Base-by-base conservation (phyloP, 2,888 invertebrate species). In the Allygus modestus region DNA sequence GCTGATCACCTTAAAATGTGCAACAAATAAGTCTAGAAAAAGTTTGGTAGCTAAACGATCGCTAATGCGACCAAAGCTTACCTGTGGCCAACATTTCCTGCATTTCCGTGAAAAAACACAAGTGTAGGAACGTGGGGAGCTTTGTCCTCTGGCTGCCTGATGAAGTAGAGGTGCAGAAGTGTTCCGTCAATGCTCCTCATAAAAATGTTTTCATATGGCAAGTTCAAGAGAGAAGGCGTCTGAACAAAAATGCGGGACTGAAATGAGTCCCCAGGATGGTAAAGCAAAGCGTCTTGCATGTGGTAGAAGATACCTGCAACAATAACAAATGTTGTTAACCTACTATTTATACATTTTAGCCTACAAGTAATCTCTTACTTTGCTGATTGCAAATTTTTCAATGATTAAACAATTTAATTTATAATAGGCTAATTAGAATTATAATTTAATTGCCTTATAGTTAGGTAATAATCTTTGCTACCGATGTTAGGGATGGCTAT, bases 61-160 rank as follows among this genome's bases (percentile, higher is more conserved):
- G n/a, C n/a, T n/a, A n/a, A n/a, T n/a, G n/a, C n/a, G n/a, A 37
- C 37, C 37, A 12, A 46, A 46, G 41, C 46, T 31, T 82, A 94
- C 94, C 96, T 94, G 90, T 98, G 98, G 0, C 98, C 98, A 93
- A 98, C 97, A 90, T 98, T 99, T 17, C 98, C 98, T 82, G 98
- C 98, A 93, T 98, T 99, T 7, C 98, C 98, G 92, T 99, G 98
- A 87, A 98, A 94, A 91, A 96, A 98, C 81, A 98, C 91, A 89
- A 98, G 92, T 12, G 98, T 98, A 0, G 97, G 97, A 82, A 93
- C 94, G 88, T 93, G 92, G 87, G 93, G 93, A 87, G 93, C 93
- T 86, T 94, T 93, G 71, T 93, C 93, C 85, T 92, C 92, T 0
- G 93, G 91, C 90, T 97, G 97, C 88, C 94, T 93, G 86, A 97